phyloP scores from a whole-genome alignment of 2,113 vertebrate genomes.

The Cervus canadensis region DNA sequence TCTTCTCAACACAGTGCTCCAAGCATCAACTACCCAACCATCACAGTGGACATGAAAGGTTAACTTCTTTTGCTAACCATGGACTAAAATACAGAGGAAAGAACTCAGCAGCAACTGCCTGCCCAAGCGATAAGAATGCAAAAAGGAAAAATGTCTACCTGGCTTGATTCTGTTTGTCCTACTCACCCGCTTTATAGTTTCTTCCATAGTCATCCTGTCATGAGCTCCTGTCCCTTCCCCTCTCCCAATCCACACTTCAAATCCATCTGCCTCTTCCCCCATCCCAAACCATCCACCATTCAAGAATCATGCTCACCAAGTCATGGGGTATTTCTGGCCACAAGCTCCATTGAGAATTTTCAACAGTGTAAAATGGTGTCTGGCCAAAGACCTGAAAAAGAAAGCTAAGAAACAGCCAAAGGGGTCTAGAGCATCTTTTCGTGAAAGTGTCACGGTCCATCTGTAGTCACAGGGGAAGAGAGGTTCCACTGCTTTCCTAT shows the following conservation, averaged over 20 bases:
- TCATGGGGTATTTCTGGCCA: slow-evolving; percentile 78
- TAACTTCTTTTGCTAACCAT: not conserved
- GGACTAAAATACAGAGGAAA: not conserved
- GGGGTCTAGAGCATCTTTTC: not conserved
- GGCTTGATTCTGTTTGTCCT: not conserved
- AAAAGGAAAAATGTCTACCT: not conserved
- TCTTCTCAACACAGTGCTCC: not conserved
- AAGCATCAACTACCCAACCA: not conserved
- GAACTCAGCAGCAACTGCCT: not conserved
- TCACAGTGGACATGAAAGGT: not conserved
- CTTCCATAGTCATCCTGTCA: not conserved
- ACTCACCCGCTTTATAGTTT: not conserved
- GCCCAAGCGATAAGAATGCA: not conserved
- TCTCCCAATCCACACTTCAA: not conserved
- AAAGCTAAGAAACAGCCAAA: slow-evolving; percentile 20
- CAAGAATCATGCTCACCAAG: slow-evolving; percentile 70
- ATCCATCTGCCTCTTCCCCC: not conserved
- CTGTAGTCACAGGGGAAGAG: not conserved
- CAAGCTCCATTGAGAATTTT: slow-evolving; percentile 74
- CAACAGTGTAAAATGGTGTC: slow-evolving; percentile 76
- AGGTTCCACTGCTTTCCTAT: not conserved
- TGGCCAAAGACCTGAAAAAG: slow-evolving; percentile 80
- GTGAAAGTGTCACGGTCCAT: fast-evolving
- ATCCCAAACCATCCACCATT: not conserved
- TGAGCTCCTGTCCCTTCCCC: not conserved